A percentile compares a stretch with the other conserved stretches of the same genome.
These are phyloP conservation scores for Alouatta palliata DNA, from an alignment of 2,113 vertebrate species.

Conservation along the genomic window DNA sequence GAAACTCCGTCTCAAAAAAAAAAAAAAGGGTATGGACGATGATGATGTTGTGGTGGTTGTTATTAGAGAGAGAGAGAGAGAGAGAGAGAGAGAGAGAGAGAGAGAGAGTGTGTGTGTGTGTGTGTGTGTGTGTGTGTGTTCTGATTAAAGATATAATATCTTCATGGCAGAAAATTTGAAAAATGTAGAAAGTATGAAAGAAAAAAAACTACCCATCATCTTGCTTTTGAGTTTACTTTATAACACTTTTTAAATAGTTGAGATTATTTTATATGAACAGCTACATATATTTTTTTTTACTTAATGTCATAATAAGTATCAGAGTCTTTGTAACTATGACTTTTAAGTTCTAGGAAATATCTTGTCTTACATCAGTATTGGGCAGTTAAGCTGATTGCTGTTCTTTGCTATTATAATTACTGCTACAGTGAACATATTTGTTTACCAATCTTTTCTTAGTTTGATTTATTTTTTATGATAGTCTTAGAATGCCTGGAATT, in stretches of 20 bases:
- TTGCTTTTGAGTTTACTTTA: background rate
- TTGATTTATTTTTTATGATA: no score
- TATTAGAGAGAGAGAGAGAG: no score
- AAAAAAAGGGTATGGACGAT: no score
- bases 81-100: no score
- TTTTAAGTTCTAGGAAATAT: constrained; percentile 31
- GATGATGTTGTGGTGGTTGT: background rate
- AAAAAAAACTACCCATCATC: background rate
- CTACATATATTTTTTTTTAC: background rate
- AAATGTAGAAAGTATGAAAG: background rate
- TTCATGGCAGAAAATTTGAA: no score
- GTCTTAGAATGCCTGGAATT: no score
- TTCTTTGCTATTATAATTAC: background rate
- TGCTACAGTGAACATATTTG: background rate
- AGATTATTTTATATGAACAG: background rate
- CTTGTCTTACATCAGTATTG: background rate
- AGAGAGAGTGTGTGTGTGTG: no score
- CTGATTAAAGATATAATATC: no score
- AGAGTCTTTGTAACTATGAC: background rate
- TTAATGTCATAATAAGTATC: background rate
- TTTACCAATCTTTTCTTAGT: background rate
- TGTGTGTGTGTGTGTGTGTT: no score
- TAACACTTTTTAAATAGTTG: background rate
- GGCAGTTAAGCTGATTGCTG: background rate
- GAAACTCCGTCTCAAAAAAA: no score